A percentile compares a stretch with the other conserved stretches of the same genome.
Evolutionary conservation across 2,113 vertebrate genomes (phyloP).

Genomic region (Sporophila hypoxantha): DNA sequence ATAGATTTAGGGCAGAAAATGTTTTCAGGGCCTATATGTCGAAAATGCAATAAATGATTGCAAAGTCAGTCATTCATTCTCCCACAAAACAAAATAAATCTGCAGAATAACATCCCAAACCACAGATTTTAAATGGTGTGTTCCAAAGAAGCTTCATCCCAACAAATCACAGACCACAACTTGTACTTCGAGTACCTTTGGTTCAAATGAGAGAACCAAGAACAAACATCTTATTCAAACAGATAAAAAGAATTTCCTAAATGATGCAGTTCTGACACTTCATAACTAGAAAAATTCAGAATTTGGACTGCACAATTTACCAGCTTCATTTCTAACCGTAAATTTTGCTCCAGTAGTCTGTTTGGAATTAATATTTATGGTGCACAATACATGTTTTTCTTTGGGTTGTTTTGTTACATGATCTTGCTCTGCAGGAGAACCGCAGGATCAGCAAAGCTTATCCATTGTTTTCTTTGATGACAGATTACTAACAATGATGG

Average conservation of each 20-base stretch:
- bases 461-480: background rate
- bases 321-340: background rate
- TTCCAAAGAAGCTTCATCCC: background rate
- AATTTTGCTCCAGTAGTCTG: background rate
- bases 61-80: background rate
- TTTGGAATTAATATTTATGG: background rate
- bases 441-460: background rate
- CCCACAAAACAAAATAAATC: background rate
- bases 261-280: background rate
- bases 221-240: background rate
- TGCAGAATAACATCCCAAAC: background rate
- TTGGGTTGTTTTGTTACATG: background rate
- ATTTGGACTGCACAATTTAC: background rate
- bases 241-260: background rate
- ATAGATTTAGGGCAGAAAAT: background rate
- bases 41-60: background rate
- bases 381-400: background rate
- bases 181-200: background rate
- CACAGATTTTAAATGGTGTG: background rate
- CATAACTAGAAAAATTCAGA: background rate
- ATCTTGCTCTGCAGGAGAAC: background rate
- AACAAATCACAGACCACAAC: background rate
- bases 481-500: background rate
- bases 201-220: background rate
- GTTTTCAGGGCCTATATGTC: background rate